Evolutionary conservation across 2,888 invertebrate species (phyloP), one percentile per base, ranked within the genome.

Genomic region (Chydorus sphaericus): DNA sequence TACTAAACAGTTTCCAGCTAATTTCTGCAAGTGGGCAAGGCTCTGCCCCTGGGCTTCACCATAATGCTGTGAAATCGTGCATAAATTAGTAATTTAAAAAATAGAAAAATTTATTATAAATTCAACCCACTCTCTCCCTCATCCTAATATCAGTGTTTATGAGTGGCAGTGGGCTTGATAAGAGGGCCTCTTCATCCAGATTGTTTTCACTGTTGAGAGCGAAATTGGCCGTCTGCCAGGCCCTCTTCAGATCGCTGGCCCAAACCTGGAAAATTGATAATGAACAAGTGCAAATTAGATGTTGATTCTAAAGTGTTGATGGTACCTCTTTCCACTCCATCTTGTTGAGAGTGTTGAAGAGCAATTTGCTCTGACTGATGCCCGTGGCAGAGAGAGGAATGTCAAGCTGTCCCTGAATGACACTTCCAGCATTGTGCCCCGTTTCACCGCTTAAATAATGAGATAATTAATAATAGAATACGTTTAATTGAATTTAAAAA

Each of bases 321-420:
- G 3, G 10, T 52, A 52, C 52, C 20, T 31, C 36, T 29, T 52
- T 31, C 23, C 31, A 52, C 5, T 48, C 18, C 18, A 26, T n/a
- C 14, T 48, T 26, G 14, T n/a, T 10, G n/a, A 48, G 20, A 33
- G 16, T 23, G 6, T 55, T 28, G 10, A 36, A 30, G 7, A 55
- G 18, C 14, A 26, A 48, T 23, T 26, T 16, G 18, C 60, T 60
- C 52, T 61, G 61, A 2, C 38, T 51, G 11, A 58, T 23, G 10
- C 61, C 61, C 29, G 58, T 60, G 31, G 58, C 56, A 8, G 61
- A 61, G 20, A 61, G 56, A 14, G 61, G 61, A 5, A 61, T 59
- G 55, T 61, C 61, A 33, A 61, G 48, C 48, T 61, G 61, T n/a
- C 60, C 61, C 59, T 61, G 61, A 28, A 61, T 60, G 26, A 61